Base-by-base conservation (phyloP, 2,888 invertebrate genomes). In the Punctoribates punctum region DNA sequence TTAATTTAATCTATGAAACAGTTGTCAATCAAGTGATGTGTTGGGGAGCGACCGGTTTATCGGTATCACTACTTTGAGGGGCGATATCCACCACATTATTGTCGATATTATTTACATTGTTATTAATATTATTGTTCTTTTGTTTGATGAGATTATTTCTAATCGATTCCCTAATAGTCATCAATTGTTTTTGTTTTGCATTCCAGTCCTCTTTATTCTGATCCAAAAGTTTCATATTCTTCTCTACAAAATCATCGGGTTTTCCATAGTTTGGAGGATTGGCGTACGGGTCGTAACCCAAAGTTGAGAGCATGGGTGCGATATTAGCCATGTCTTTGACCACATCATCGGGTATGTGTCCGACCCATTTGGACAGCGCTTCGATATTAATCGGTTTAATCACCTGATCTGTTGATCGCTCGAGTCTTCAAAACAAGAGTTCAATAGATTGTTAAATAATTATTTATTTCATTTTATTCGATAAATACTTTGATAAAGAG, bases 341-440 rank as follows among this genome's bases (percentile, higher is more conserved):
- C 78, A 97, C 96, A 86, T 98, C 96, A 29, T 89, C 89, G 0
- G 87, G 86, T 73, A 87, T 83, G 15, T 83, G 81, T 23, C 85
- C 82, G 29, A 85, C 86, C 87, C 87, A 87, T 79, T 85, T 86
- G 29, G 83, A 82, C 79, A 98, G 87, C 72, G 98, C 98, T 85
- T 97, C 97, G 83, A 94, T 87, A 87, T 99, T 98, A 78, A 99
- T 92, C 17, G 98, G 96, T 83, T 97, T 96, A 84, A 98, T 94
- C 82, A 99, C 96, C 88, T 98, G 98, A 87, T 98, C 97, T 79
- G 96, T 96, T 72, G 96, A 96, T 78, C 96, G 89, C 86, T 98
- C 97, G 84, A 95, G 94, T 86, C 96, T 96, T 62, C 8, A 8
- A 6, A n/a, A n/a, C n/a, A n/a, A n/a, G n/a, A n/a, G n/a, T n/a